Evolutionary conservation across 1,140 invertebrate species (phyloP).

Genomic region (Gerris buenoi): DNA sequence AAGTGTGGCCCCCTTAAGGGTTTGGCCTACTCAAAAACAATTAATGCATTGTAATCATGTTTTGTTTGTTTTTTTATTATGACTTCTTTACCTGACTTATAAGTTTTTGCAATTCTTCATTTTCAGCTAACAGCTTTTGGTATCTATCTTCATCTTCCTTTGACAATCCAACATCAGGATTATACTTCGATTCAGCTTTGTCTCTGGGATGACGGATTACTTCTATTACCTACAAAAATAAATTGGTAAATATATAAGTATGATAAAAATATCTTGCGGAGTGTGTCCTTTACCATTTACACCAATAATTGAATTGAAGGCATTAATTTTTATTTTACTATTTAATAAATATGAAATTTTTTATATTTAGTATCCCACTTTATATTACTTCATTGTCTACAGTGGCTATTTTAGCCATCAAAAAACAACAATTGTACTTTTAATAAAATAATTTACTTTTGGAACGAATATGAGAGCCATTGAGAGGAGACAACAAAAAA

Average conservation of each 20-base stretch:
- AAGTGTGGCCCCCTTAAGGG: no score
- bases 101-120: conserved; percentile 87
- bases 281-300: no score
- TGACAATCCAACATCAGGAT: conserved; percentile 72
- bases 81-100: conserved; percentile 63
- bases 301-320: no score
- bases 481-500: conserved; percentile 87
- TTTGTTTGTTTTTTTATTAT: neutral
- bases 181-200: conserved; percentile 68
- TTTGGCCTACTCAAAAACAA: no score
- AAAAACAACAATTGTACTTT: conserved; percentile 2
- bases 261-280: no score
- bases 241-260: no score
- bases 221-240: conserved; percentile 63
- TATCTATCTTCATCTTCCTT: conserved; percentile 91
- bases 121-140: conserved; percentile 83
- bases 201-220: conserved; percentile 67
- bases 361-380: neutral
- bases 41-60: no score
- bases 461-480: conserved; percentile 94
- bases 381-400: no score
- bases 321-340: no score
- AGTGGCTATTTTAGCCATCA: no score
- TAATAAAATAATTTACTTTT: conserved; percentile 70
- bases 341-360: no score